Base-by-base conservation (phyloP, 2,888 invertebrate species). In the Cryptus armator region DNA sequence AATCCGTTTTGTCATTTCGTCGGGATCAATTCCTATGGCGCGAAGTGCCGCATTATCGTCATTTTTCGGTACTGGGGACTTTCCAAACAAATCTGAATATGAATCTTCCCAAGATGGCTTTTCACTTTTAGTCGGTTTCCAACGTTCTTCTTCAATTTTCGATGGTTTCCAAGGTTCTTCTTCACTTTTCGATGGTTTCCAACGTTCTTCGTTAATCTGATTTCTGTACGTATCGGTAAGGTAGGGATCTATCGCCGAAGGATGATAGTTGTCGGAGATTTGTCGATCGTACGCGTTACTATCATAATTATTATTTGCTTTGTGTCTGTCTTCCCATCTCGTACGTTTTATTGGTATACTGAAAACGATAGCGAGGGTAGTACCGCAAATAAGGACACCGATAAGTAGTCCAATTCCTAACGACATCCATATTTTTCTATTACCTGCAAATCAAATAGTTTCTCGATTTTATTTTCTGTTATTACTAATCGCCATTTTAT, bases 341-440 rank as follows among this genome's bases (percentile, higher is more conserved):
- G 24, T n/a, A 46, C 24, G 46, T 24, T 10, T 37, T 3, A 19
- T 12, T 1, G 46, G 2, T 1, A 12, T 4, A 24, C 10, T 4
- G 3, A 56, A 24, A 4, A 19, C 5, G 19, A 4, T 24, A 9
- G 24, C 12, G 19, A 56, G 3, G 5, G 19, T 56, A 10, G 66
- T 53, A 14, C 53, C 44, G 16, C 71, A 46, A 71, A 82, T 4
- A 6, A 66, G 14, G 0, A 14, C 62, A 44, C 70, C 29, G 43
- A 82, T 51, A 5, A 71, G 10, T 29, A 82, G 12, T 32, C 67
- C 62, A 10, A 46, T n/a, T 16, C 62, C 16, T 19, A 76, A 76
- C 2, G 66, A 29, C 48, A 44, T 66, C 4, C 46, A 71, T 5
- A 71, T 5, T 66, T 62, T 62, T 71, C 46, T 64, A 64, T 71